Percentiles rank a stretch among this genome's conserved stretches.
phyloP scores from a whole-genome alignment of 2,888 invertebrate species.

The Eretmocerus hayati region DNA sequence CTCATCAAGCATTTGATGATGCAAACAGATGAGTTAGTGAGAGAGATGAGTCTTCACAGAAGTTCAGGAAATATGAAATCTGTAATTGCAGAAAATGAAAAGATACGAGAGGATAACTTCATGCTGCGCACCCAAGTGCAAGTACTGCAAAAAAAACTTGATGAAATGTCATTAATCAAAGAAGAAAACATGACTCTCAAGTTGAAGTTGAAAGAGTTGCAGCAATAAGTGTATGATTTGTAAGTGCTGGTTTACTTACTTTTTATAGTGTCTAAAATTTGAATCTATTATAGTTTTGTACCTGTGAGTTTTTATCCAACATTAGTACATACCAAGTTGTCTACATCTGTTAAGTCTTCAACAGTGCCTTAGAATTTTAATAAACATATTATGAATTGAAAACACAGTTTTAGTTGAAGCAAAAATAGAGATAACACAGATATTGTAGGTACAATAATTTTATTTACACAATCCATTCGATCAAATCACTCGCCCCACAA shows the following conservation, averaged over 20 bases:
- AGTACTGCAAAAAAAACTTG: slow-evolving; percentile 31
- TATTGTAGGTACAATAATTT: too few species aligned
- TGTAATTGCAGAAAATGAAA: slow-evolving; percentile 35
- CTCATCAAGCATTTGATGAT: slow-evolving; percentile 35
- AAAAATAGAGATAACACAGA: too few species aligned
- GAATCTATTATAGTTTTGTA: slow-evolving; percentile 3
- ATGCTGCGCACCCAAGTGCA: slow-evolving; percentile 31
- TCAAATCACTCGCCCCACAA: too few species aligned
- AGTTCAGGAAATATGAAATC: slow-evolving; percentile 26
- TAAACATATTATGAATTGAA: too few species aligned
- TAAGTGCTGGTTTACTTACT: too few species aligned
- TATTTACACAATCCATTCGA: too few species aligned
- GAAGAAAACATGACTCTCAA: slow-evolving; percentile 38
- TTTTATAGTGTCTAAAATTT: not conserved
- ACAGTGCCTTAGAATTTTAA: too few species aligned
- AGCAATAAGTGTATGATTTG: slow-evolving; percentile 13
- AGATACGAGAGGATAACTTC: slow-evolving; percentile 31
- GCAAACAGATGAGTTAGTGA: slow-evolving; percentile 35
- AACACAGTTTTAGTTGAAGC: too few species aligned
- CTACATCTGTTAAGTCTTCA: too few species aligned
- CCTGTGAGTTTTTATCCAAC: too few species aligned
- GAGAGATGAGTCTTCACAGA: slow-evolving; percentile 29
- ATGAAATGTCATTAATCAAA: slow-evolving; percentile 32
- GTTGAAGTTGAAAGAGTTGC: slow-evolving; percentile 32
- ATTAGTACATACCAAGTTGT: too few species aligned